Evolutionary conservation across 2,797 vertebrate species (phyloP).

Genomic region (Cyprinella venusta): DNA sequence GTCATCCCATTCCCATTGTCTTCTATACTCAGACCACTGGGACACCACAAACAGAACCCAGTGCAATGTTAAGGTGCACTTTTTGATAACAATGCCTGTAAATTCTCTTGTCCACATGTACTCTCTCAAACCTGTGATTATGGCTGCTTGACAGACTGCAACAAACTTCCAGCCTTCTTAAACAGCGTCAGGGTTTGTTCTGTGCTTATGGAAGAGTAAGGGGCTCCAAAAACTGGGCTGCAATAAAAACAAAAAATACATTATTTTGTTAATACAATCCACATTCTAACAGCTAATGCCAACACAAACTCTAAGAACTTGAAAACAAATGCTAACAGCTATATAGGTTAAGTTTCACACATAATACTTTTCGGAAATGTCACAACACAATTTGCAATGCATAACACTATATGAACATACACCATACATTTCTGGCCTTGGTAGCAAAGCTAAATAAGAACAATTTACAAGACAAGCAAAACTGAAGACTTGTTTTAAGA

Average conservation of each 20-base stretch:
- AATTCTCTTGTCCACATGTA: not conserved
- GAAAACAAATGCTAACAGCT: not conserved
- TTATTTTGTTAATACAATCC: not conserved
- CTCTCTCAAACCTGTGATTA: not conserved
- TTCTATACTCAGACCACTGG: not conserved
- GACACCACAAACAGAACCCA: not conserved
- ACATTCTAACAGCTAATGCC: not conserved
- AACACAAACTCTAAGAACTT: not conserved
- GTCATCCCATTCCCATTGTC: not conserved
- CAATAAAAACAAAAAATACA: constrained; percentile 53
- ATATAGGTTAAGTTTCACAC: not conserved
- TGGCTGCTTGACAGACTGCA: not conserved
- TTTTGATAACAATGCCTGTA: not conserved
- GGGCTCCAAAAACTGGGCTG: constrained; percentile 79
- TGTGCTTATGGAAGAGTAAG: constrained; percentile 68
- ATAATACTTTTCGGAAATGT: not conserved
- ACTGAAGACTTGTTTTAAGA: not conserved
- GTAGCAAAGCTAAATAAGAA: not conserved
- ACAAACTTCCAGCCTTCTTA: not conserved
- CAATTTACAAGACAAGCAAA: not conserved
- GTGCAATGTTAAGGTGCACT: not conserved
- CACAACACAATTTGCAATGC: not conserved
- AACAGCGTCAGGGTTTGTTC: constrained; percentile 36
- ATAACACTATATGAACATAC: not conserved
- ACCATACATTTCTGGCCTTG: not conserved